Evolutionary conservation across 2,113 vertebrate species (phyloP), one percentile per base, ranked within the genome.

Genomic region (Neotoma lepida): DNA sequence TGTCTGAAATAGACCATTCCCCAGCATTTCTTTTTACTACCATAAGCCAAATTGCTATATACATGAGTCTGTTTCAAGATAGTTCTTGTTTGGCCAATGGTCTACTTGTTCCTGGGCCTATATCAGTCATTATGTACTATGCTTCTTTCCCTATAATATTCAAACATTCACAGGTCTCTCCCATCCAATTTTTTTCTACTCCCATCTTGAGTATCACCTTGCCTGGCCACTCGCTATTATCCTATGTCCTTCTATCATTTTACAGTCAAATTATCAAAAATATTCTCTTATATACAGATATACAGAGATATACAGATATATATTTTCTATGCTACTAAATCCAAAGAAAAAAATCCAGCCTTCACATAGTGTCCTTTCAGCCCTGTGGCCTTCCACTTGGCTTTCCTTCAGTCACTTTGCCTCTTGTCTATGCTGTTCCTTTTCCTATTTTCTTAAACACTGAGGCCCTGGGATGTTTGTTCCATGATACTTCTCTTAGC

Each of bases 141-240:
- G 30, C 2, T 89, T 82, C 63, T 51, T 93, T 82, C 28, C 9
- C 39, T 82, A 56, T 81, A 93, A 73, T 9, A 58, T 56, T 89
- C 54, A 90, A 81, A 86, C n/a, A 78, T 74, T 88, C 81, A 91
- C 9, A 88, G 90, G 13, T 82, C 17, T 88, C 41, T 92, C 33
- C 41, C 30, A 81, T 77, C 14, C 58, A 51, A 58, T n/a, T 39
- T 39, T 78, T 81, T 24, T 54, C 28, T n/a, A 58, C 18, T 49
- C 39, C 14, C 13, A 35, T 41, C 54, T 30, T 64, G 26, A 61
- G 8, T 64, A 33, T 64, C 49, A 56, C 49, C 78, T 86, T 20
- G 4, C 26, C 24, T 85, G 73, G 35, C 24, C 61, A 51, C 58
- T 41, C 80, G 64, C 49, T 85, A 30, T 81, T 71, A n/a, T 24